Evolutionary conservation across 2,888 invertebrate genomes (phyloP).

Genomic region (Clostera curtula): DNA sequence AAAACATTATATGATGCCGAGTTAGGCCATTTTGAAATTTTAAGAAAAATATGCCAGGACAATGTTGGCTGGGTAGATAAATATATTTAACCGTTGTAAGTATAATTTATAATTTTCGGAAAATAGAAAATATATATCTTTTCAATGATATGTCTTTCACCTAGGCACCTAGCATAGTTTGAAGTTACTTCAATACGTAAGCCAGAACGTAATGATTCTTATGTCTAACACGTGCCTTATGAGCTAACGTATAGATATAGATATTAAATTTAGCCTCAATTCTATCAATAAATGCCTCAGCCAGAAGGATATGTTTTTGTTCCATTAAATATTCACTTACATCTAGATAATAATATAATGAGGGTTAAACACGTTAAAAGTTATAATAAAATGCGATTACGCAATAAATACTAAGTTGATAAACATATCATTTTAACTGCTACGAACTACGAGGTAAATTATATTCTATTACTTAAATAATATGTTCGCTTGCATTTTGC

Average conservation of each 20-base stretch:
- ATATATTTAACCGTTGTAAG: slow-evolving; percentile 30
- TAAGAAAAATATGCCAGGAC: slow-evolving; percentile 40
- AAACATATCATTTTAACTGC: slow-evolving; percentile 29
- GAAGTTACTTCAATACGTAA: slow-evolving; percentile 24
- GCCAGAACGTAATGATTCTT: slow-evolving; percentile 24
- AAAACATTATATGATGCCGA: slow-evolving; percentile 11
- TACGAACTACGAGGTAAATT: slow-evolving; percentile 31
- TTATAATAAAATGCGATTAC: slow-evolving; percentile 33
- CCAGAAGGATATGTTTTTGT: slow-evolving; percentile 71
- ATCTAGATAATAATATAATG: slow-evolving; percentile 36
- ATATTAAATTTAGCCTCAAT: slow-evolving; percentile 52
- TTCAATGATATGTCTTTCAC: slow-evolving; percentile 51
- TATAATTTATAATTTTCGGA: slow-evolving; percentile 38
- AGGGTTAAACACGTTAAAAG: slow-evolving; percentile 53
- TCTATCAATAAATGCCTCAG: slow-evolving; percentile 70
- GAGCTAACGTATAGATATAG: slow-evolving; percentile 37
- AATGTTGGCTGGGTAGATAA: slow-evolving; percentile 42
- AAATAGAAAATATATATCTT: slow-evolving; percentile 41
- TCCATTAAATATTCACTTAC: slow-evolving; percentile 60
- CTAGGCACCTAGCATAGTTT: slow-evolving; percentile 57
- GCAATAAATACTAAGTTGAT: slow-evolving; percentile 25
- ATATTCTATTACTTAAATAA: slow-evolving; percentile 32
- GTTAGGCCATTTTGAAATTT: slow-evolving; percentile 44
- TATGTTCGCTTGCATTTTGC: slow-evolving; percentile 29
- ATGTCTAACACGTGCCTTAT: slow-evolving; percentile 26